Evolutionary conservation across 2,888 invertebrate genomes (phyloP).

Genomic region (Eupithecia dodoneata): DNA sequence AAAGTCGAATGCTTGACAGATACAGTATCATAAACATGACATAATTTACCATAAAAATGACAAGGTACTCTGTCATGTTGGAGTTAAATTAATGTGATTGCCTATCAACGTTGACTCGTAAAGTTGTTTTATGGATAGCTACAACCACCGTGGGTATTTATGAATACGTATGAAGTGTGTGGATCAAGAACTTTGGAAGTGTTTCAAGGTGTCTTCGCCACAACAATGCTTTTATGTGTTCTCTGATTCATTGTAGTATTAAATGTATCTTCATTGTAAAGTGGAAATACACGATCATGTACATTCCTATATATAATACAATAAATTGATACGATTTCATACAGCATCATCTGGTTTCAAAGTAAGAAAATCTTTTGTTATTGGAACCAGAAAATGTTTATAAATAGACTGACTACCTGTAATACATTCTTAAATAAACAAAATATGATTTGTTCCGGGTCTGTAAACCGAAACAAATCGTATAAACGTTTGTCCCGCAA

Average conservation of each 20-base stretch:
- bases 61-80: conserved; percentile 23
- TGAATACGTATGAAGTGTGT: neutral
- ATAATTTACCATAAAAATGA: conserved; percentile 33
- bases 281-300: neutral
- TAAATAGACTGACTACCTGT: neutral
- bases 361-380: neutral
- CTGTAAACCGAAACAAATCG: neutral
- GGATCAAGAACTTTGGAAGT: conserved; percentile 11
- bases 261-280: neutral
- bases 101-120: conserved; percentile 30
- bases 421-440: neutral
- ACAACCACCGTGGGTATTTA: neutral
- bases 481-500: neutral
- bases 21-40: conserved; percentile 36
- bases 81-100: conserved; percentile 32
- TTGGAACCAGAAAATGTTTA: neutral
- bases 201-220: conserved; percentile 6
- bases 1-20: conserved; percentile 40
- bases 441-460: conserved; percentile 1
- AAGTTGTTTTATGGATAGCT: conserved; percentile 27
- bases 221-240: neutral
- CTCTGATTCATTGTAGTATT: neutral
- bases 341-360: neutral
- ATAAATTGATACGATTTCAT: neutral
- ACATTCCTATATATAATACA: neutral